These are phyloP conservation scores for Noctua janthe DNA, from an alignment of 2,888 invertebrate genomes.

Conservation along the genomic window DNA sequence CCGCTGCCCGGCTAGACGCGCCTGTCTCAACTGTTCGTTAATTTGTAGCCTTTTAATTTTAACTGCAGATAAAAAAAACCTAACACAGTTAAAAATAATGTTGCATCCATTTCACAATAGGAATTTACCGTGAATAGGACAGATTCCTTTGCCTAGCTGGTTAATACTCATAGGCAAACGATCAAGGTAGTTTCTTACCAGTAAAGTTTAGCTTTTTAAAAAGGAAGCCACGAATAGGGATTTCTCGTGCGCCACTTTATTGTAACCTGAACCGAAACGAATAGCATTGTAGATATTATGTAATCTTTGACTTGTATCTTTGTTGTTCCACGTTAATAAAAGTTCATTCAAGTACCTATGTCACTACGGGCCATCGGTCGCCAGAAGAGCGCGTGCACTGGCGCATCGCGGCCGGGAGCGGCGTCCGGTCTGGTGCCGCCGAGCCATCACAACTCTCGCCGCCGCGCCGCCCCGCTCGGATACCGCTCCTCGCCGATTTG, in stretches of 20 bases:
- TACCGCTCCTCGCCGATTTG: no score
- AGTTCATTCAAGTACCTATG: not conserved
- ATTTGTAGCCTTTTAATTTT: not conserved
- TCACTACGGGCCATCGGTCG: no score
- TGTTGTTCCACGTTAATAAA: not conserved
- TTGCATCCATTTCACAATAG: not conserved
- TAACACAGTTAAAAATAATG: not conserved
- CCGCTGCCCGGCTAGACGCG: constrained; percentile 93
- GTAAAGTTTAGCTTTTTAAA: not conserved
- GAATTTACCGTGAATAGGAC: no score
- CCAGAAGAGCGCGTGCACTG: not conserved
- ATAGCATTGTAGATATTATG: not conserved
- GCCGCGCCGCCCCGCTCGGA: not conserved
- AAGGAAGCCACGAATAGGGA: no score
- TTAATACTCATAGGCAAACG: no score
- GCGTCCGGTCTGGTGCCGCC: not conserved
- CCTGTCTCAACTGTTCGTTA: not conserved
- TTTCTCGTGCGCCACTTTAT: not conserved
- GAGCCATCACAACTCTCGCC: no score
- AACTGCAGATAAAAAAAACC: not conserved
- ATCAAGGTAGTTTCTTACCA: not conserved
- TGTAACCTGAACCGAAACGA: not conserved
- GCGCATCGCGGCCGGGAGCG: not conserved
- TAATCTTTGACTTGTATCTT: not conserved
- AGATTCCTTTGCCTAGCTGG: not conserved